Base-by-base conservation (phyloP, 1,140 invertebrate species). In the Cyphomyrmex costatus region DNA sequence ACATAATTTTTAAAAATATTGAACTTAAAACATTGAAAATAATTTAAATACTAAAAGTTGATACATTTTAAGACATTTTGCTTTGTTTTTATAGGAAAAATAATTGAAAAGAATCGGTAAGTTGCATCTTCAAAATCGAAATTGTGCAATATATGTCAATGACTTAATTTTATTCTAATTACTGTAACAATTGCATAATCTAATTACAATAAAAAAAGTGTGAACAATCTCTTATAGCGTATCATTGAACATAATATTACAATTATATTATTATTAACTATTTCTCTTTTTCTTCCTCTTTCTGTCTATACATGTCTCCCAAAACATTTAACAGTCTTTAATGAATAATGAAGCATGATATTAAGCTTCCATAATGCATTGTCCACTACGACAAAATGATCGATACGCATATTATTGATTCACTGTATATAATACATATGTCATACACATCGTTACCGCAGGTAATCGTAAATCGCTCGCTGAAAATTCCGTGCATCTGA, bases 401-500 rank as follows among this genome's bases (percentile, higher is more conserved):
- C 89, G 89, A 90, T 90, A 88, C 71, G 82, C 86, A 88, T 65
- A 70, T 88, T 90, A 90, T 90, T 63, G 88, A 90, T 90, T 90
- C 51, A 36, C 58, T 65, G 53, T 51, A 51, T 51, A 51, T 56
- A 58, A 49, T 21, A 86, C 66, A 74, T 89, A 74, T 70, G 46
- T 65, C 65, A 21, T 33, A 30, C 16, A 36, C 8, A 19, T n/a
- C 30, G 19, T 70, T 73, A 68, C 19, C 14, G 27, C 42, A 71
- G 12, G 49, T 58, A 86, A 90, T 87, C 86, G 21, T 27, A 68
- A 84, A 83, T 90, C 33, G 58, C 46, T 83, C 27, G 33, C 46
- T 88, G 76, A 90, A 90, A 91, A 92, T 83, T 68, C 83, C 88
- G 90, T 90, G 90, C 91, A 92, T 82, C 87, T 70, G 86, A 93